Evolutionary conservation across 2,888 invertebrate genomes (phyloP).

Genomic region (Limenitis camilla): DNA sequence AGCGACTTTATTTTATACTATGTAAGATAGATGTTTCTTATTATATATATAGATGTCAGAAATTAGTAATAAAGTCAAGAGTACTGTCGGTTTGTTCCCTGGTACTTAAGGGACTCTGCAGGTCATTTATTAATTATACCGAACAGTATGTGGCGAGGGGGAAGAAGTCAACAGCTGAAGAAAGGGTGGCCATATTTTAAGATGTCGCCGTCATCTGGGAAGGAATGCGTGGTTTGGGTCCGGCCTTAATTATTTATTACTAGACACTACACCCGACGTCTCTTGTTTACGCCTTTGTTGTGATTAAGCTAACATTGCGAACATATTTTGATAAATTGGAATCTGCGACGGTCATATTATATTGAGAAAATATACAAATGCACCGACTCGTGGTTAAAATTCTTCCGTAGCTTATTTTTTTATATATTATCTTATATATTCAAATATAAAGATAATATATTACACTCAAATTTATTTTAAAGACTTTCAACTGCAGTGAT

Average conservation of each 20-base stretch:
- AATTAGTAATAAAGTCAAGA: constrained; percentile 4
- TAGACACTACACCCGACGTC: constrained; percentile 23
- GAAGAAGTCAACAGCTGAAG: constrained; percentile 55
- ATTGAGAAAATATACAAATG: too few species aligned
- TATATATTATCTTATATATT: too few species aligned
- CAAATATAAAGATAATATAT: too few species aligned
- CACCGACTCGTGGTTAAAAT: too few species aligned
- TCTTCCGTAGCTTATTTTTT: too few species aligned
- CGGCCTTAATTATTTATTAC: constrained; percentile 52
- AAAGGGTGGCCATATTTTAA: constrained; percentile 69
- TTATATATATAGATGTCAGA: background rate
- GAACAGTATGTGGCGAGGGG: constrained; percentile 44
- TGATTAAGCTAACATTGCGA: constrained; percentile 1
- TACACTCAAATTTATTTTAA: too few species aligned
- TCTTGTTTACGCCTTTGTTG: constrained; percentile 15
- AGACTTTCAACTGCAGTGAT: too few species aligned
- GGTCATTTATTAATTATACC: constrained; percentile 74
- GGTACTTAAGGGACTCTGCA: constrained; percentile 37
- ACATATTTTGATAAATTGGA: background rate
- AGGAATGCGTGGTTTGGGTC: constrained; percentile 53
- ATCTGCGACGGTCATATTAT: background rate
- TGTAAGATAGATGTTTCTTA: background rate
- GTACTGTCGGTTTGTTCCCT: constrained; percentile 20
- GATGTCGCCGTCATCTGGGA: constrained; percentile 64
- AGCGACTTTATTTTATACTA: too few species aligned